These are phyloP conservation scores for Pogonocherus hispidulus DNA, from an alignment of 2,888 invertebrate genomes.

Conservation along the genomic window DNA sequence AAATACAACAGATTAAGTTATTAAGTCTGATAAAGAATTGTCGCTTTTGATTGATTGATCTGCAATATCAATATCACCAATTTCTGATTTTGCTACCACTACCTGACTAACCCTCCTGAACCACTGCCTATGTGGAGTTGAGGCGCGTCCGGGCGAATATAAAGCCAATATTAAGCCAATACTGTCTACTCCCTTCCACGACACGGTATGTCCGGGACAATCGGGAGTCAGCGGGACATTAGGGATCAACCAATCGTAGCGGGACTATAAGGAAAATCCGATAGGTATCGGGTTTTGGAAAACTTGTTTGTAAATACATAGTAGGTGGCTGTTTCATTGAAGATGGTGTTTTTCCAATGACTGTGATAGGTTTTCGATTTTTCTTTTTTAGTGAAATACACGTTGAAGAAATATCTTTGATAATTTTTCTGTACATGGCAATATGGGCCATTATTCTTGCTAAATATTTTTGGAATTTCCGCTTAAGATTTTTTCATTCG, in stretches of 20 bases:
- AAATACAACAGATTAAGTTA: no score
- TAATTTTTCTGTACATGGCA: not conserved
- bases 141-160: not conserved
- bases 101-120: no score
- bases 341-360: conserved; percentile 5
- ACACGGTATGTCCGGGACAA: conserved; percentile 12
- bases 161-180: conserved; percentile 32
- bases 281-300: conserved; percentile 34
- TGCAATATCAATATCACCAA: no score
- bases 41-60: no score
- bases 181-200: conserved; percentile 11
- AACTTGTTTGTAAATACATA: conserved; percentile 18
- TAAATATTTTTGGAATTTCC: not conserved
- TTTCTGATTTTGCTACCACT: no score
- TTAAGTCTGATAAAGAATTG: no score
- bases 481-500: no score
- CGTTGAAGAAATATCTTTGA: not conserved
- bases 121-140: no score
- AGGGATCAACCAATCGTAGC: conserved; percentile 32
- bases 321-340: conserved; percentile 25
- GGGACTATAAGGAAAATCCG: conserved; percentile 40
- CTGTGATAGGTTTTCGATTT: not conserved
- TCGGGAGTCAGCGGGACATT: conserved; percentile 10
- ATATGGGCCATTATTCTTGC: not conserved
- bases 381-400: not conserved